These are phyloP conservation scores for Rattus rattus DNA, from an alignment of 2,113 vertebrate species.

Conservation along the genomic window DNA sequence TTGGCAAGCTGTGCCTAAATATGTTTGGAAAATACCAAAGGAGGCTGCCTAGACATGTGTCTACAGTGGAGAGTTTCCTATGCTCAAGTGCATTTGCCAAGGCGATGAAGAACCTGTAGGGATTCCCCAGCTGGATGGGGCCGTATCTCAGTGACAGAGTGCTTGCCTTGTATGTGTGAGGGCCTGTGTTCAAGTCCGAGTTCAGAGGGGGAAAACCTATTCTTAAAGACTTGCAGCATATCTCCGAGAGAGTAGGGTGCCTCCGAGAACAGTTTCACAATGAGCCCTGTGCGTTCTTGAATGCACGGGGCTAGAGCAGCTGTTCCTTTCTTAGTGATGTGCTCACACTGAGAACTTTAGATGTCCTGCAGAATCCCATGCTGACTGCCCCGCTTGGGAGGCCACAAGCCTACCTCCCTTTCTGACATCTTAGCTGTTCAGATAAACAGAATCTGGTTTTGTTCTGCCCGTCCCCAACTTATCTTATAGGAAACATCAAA, in stretches of 20 bases:
- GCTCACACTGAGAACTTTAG: background rate
- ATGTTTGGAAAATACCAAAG: background rate
- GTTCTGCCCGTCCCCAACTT: conserved; percentile 21
- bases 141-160: background rate
- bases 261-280: background rate
- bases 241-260: background rate
- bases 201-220: background rate
- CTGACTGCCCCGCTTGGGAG: rapidly evolving
- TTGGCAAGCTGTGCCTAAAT: background rate
- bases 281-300: background rate
- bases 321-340: background rate
- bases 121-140: background rate
- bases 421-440: background rate
- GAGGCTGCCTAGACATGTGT: background rate
- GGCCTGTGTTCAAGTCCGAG: too few species aligned
- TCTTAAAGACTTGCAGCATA: background rate
- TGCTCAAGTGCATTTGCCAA: background rate
- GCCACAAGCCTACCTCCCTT: background rate
- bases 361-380: background rate
- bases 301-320: background rate
- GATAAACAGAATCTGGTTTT: background rate
- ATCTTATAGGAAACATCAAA: conserved; percentile 59
- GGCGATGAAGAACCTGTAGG: background rate
- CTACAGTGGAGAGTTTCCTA: background rate
- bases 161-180: background rate